A percentile compares a stretch with the other conserved stretches of the same genome.
phyloP scores from a whole-genome alignment of 1,140 invertebrate species.

The Drosophila burlai region DNA sequence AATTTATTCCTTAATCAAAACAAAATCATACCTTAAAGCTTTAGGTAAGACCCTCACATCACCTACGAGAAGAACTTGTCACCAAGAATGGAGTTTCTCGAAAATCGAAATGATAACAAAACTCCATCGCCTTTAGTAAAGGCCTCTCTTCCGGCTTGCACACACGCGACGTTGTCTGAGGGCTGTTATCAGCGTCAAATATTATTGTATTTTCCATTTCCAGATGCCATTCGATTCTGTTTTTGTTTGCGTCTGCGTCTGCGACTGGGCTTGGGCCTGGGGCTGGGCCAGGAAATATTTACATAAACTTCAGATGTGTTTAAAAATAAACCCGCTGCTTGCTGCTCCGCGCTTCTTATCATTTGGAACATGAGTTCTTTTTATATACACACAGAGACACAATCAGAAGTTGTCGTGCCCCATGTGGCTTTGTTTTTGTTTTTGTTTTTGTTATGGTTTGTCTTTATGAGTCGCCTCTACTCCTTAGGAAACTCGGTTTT shows the following conservation, averaged over 20 bases:
- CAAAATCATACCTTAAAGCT: background rate
- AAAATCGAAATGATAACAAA: constrained; percentile 4
- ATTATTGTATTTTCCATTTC: constrained; percentile 68
- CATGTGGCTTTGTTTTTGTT: constrained; percentile 38
- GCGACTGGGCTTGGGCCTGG: background rate
- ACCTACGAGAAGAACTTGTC: background rate
- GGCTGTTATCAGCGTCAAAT: constrained; percentile 73
- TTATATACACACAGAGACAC: constrained; percentile 20
- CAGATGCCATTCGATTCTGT: constrained; percentile 47
- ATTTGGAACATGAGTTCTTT: constrained; percentile 75
- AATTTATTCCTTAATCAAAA: background rate
- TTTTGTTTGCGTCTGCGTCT: constrained; percentile 74
- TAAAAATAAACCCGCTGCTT: constrained; percentile 68
- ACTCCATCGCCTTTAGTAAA: background rate
- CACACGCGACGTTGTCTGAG: constrained; percentile 17
- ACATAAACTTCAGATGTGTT: constrained; percentile 80
- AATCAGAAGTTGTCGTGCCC: constrained; percentile 37
- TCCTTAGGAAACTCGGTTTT: constrained; percentile 37
- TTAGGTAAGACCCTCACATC: background rate
- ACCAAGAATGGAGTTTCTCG: background rate
- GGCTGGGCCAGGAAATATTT: constrained; percentile 73
- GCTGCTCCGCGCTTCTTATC: constrained; percentile 62
- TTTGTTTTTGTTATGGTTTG: constrained; percentile 26
- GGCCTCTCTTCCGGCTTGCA: constrained; percentile 2
- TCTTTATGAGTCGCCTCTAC: constrained; percentile 23